Percentiles rank a stretch among this genome's conserved stretches.
phyloP scores from a whole-genome alignment of 2,113 vertebrate genomes.

The Hippopotamus amphibius region DNA sequence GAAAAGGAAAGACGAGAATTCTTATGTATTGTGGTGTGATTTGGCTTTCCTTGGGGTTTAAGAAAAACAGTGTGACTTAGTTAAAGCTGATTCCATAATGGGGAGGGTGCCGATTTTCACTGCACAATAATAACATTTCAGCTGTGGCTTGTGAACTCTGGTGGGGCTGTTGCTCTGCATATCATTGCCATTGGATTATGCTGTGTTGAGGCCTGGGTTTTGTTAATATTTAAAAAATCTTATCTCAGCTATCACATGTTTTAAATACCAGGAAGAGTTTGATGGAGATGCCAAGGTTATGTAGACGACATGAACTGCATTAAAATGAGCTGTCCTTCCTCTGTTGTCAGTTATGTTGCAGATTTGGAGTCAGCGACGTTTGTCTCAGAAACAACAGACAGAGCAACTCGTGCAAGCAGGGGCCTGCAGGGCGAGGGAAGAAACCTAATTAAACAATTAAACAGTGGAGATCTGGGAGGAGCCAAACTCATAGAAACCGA shows the following conservation, averaged over 20 bases:
- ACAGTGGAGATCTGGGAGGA: not conserved
- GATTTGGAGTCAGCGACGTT: not conserved
- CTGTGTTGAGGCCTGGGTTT: not conserved
- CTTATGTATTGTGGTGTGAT: not conserved
- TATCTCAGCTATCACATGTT: slow-evolving; percentile 29
- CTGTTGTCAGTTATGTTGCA: not conserved
- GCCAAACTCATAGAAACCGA: not conserved
- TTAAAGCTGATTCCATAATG: not conserved
- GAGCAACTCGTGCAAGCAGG: not conserved
- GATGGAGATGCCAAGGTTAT: not conserved
- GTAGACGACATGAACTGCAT: not conserved
- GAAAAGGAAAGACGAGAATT: not conserved
- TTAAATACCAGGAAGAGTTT: slow-evolving; percentile 41
- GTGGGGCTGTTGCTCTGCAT: not conserved
- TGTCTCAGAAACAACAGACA: not conserved
- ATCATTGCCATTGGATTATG: not conserved
- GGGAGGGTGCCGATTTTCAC: not conserved
- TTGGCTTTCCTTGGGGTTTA: not conserved
- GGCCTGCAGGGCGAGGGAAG: not conserved
- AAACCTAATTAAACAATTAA: not conserved
- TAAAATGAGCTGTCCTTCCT: not conserved
- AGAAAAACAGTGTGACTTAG: not conserved
- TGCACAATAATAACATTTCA: not conserved
- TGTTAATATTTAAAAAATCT: slow-evolving; percentile 55
- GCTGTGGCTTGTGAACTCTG: not conserved